Percentiles rank a stretch among this genome's conserved stretches.
Conservation (phyloP, 1,140 invertebrate genomes). For the Tyrophagus putrescentiae region DNA sequence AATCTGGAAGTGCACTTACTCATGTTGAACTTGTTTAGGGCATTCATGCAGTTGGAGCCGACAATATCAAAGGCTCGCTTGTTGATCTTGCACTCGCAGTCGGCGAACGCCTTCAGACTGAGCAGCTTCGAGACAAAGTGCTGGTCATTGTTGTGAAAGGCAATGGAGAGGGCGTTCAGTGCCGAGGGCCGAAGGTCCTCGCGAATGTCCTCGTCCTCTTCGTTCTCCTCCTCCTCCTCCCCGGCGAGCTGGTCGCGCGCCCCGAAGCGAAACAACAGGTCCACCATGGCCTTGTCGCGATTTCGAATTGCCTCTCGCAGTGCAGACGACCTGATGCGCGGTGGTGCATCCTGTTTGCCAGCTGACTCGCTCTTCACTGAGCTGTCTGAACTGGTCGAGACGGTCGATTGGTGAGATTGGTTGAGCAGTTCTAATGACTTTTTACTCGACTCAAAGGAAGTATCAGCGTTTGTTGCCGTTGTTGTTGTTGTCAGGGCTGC, state of each 20-base stretch:
- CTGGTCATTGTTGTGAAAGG: constrained; percentile 42
- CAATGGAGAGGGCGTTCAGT: constrained; percentile 35
- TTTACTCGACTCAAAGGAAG: too few relatives aligned
- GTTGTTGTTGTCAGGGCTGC: too few relatives aligned
- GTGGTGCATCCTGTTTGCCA: too few relatives aligned
- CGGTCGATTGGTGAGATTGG: too few relatives aligned
- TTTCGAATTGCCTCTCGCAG: constrained; percentile 49
- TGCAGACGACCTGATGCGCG: not conserved
- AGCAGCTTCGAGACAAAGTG: constrained; percentile 55
- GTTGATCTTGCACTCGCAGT: constrained; percentile 69
- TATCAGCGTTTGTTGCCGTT: too few relatives aligned
- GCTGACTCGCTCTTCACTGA: too few relatives aligned
- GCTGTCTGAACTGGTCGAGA: too few relatives aligned
- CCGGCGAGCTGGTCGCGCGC: constrained; percentile 59
- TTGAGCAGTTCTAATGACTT: too few relatives aligned
- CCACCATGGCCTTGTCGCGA: constrained; percentile 46
- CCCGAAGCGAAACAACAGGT: constrained; percentile 65
- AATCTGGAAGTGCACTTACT: not conserved
- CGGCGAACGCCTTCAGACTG: constrained; percentile 53
- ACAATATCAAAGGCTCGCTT: constrained; percentile 53
- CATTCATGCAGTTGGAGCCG: constrained; percentile 18
- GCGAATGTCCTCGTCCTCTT: not conserved
- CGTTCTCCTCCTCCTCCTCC: not conserved
- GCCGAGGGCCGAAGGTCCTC: not conserved
- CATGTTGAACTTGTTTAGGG: not conserved